Evolutionary conservation across 2,797 vertebrate species (phyloP).

Genomic region (Hippopotamyrus pictus): DNA sequence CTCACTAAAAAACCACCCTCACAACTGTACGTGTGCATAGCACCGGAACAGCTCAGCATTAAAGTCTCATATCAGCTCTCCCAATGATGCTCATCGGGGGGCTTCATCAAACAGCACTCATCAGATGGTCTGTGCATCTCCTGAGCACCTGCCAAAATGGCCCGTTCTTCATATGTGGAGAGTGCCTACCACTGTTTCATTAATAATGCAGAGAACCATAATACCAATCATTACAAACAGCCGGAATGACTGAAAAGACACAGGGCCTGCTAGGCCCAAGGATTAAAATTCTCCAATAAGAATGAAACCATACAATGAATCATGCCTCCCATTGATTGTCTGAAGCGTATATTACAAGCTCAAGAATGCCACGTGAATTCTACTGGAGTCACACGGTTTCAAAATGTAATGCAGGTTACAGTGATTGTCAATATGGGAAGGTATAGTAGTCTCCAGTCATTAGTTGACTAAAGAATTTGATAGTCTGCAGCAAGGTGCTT

Average conservation of each 20-base stretch:
- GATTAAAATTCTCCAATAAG: slow-evolving; percentile 19
- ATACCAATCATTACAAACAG: slow-evolving; percentile 20
- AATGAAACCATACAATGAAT: not conserved
- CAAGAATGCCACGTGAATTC: not conserved
- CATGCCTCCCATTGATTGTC: slow-evolving; percentile 1
- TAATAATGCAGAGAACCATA: slow-evolving; percentile 22
- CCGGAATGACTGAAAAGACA: not conserved
- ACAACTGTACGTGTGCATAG: not conserved
- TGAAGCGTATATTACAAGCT: not conserved
- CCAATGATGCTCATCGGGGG: not conserved
- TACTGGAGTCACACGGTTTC: not conserved
- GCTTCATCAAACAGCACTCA: slow-evolving; percentile 20
- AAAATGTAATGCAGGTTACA: not conserved
- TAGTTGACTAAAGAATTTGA: not conserved
- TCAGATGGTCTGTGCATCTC: slow-evolving; percentile 2
- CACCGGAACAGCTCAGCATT: not conserved
- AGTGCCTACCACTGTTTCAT: not conserved
- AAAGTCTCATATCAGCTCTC: slow-evolving; percentile 14
- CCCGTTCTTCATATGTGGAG: slow-evolving; percentile 1
- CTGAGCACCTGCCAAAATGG: not conserved
- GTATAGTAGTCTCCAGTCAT: not conserved
- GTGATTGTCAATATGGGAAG: not conserved
- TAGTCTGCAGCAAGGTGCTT: not conserved
- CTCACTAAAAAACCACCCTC: not conserved
- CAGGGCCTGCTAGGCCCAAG: slow-evolving; percentile 14